Evolutionary conservation across 2,888 invertebrate species (phyloP), one percentile per base, ranked within the genome.

Genomic region (Diloba caeruleocephala): DNA sequence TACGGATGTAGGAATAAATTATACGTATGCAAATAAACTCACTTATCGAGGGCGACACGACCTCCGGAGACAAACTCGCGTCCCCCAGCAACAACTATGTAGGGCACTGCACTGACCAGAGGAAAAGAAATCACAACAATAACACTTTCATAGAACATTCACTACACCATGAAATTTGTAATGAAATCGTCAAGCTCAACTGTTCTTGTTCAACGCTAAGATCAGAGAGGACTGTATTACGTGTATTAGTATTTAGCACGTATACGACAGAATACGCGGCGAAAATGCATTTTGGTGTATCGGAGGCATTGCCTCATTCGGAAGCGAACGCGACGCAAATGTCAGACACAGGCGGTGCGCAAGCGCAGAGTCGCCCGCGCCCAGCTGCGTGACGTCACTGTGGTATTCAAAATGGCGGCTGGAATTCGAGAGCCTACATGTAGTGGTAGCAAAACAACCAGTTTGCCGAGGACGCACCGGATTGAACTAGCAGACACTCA

Each of bases 381-480:
- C 91, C 89, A 87, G 81, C 80, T 77, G 74, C 79, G 86, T 92
- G 92, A 93, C 93, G 92, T 92, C 92, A 93, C 81, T 71, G 51
- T 71, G 91, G 90, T 90, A 93, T 93, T 92, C 91, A 93, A 92
- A 88, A 93, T 93, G 93, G 93, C 92, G 85, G 85, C 82, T 71
- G 90, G 92, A 91, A 92, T 93, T 85, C 84, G 92, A 92, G 90
- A 92, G 89, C 92, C 92, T 91, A 87, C 86, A 78, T 69, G 79
- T 78, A 84, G 76, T 79, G 78, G 74, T 72, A 78, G 81, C 82
- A 81, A 72, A 76, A 68, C 57, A 60, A 67, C 61, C 50, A 55
- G 67, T 70, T 64, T 56, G 61, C 43, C 53, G 51, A 38, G 10
- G 5, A 37, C 32, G 42, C 46, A 26, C 45, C 12, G 43, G 41